Conservation (phyloP, 64 coral and sea anemone species). For the Pocillopora verrucosa region DNA sequence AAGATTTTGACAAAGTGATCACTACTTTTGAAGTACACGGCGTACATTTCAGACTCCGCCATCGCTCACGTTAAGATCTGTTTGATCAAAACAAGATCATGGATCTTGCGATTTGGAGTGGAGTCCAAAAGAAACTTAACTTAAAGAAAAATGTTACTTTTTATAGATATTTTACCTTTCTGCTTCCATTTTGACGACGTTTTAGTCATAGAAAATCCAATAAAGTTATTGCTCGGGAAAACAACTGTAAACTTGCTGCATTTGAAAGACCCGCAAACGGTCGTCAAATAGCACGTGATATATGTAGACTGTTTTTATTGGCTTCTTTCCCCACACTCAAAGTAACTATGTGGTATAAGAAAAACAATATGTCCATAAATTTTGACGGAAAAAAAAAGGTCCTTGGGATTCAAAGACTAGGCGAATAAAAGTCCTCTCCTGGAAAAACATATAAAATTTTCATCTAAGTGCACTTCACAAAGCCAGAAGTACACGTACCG, state of each 20-base stretch:
- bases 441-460: no score
- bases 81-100: background rate
- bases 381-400: no score
- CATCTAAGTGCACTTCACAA: no score
- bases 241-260: background rate
- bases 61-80: background rate
- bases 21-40: background rate
- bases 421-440: no score
- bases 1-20: background rate
- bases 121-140: background rate
- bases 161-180: slow-evolving; percentile 48
- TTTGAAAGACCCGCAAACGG: slow-evolving; percentile 75
- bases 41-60: background rate
- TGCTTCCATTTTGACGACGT: slow-evolving; percentile 38
- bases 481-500: no score
- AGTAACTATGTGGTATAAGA: background rate
- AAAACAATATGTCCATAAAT: background rate
- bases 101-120: background rate
- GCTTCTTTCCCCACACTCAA: background rate
- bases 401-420: no score
- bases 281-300: slow-evolving; percentile 39
- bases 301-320: slow-evolving; percentile 6
- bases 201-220: slow-evolving; percentile 2
- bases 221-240: background rate
- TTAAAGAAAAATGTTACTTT: background rate